Conservation (phyloP, 2,797 vertebrate genomes). For the Tiaroga cobitis region DNA sequence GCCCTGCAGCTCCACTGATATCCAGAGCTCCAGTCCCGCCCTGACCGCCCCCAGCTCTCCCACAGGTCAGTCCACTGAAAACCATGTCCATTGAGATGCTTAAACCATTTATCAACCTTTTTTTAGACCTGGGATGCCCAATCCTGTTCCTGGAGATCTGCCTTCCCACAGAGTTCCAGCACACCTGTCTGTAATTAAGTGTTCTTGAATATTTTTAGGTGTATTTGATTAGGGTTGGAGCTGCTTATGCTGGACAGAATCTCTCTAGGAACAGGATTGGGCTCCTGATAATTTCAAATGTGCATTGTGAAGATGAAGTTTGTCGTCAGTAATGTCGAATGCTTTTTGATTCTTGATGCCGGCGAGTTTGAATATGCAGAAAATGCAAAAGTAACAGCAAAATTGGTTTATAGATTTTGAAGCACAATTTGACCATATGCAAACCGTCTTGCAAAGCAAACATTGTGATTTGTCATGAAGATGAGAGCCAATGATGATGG, state of each 20-base stretch:
- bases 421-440: no score
- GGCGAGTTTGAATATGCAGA: neutral
- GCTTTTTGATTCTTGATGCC: neutral
- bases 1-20: constrained; percentile 81
- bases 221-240: neutral
- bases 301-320: neutral
- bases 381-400: neutral
- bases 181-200: neutral
- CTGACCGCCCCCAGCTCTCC: constrained; percentile 86
- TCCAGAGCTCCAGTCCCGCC: constrained; percentile 79
- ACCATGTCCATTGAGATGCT: neutral
- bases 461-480: no score
- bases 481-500: neutral
- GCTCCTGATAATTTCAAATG: neutral
- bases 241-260: neutral
- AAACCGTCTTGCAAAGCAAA: no score
- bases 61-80: constrained; percentile 77
- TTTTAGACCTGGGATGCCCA: neutral
- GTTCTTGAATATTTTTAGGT: neutral
- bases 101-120: neutral
- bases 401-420: no score
- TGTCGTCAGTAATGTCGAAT: neutral
- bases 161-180: neutral
- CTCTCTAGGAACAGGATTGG: neutral
- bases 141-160: no score